A percentile compares a stretch with the other conserved stretches of the same genome.
These are phyloP conservation scores for Cebus imitator DNA, from an alignment of 2,113 vertebrate genomes.

Conservation along the genomic window DNA sequence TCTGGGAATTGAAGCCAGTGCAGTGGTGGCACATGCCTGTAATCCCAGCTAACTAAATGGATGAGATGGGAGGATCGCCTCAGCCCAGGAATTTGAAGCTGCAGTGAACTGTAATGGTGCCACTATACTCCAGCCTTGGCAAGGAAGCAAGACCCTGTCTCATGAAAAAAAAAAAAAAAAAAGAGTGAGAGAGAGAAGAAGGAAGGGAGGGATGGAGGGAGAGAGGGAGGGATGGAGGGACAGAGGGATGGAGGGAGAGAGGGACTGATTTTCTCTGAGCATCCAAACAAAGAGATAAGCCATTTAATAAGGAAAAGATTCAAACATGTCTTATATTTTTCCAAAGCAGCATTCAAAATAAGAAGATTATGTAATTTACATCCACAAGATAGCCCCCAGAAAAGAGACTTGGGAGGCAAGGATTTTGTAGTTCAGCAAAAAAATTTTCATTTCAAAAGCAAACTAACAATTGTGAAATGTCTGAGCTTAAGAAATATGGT, in stretches of 20 bases:
- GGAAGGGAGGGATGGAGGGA: no score
- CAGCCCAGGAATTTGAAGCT: no score
- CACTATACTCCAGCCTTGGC: no score
- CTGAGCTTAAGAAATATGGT: background rate
- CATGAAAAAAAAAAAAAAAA: fast-evolving
- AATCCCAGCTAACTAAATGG: no score
- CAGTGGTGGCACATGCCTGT: no score
- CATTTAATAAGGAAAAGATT: background rate
- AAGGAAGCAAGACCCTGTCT: no score
- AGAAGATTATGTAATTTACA: background rate
- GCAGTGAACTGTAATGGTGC: no score
- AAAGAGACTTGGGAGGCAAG: background rate
- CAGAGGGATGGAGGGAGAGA: no score
- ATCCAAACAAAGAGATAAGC: background rate
- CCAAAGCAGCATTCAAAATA: background rate
- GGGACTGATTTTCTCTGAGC: background rate
- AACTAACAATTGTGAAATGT: background rate
- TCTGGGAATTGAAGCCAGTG: background rate
- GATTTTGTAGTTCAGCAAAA: background rate
- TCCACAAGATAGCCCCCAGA: background rate
- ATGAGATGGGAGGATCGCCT: no score
- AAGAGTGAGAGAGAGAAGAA: fast-evolving
- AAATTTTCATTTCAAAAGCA: background rate
- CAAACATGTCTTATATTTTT: background rate
- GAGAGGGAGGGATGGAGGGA: no score